phyloP scores from a whole-genome alignment of 2,113 vertebrate genomes.

The Barnardius zonarius region DNA sequence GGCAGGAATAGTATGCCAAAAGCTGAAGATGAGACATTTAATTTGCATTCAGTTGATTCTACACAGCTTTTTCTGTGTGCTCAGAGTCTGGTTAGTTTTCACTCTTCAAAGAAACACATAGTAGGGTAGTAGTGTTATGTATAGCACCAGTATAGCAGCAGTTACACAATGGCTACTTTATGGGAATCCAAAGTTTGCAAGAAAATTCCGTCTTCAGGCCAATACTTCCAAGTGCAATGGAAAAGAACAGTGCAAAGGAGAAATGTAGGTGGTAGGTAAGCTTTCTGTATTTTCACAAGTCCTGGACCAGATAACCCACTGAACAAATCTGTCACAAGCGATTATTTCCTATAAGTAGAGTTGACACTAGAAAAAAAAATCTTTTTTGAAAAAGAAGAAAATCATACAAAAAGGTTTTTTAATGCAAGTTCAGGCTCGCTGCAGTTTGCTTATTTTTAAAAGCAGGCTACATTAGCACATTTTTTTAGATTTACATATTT shows the following conservation, averaged over 20 bases:
- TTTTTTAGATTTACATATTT: background rate
- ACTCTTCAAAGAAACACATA: background rate
- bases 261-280: background rate
- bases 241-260: background rate
- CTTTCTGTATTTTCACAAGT: background rate
- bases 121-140: rapidly evolving
- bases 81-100: background rate
- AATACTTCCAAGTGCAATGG: background rate
- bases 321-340: background rate
- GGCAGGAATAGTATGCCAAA: background rate
- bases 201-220: background rate
- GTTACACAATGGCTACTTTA: background rate
- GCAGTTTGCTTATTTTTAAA: background rate
- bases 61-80: background rate
- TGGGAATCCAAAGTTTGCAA: background rate
- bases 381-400: background rate
- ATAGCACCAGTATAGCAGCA: background rate
- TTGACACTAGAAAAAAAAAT: rapidly evolving
- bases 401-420: rapidly evolving
- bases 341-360: background rate
- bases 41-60: constrained; percentile 30
- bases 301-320: background rate
- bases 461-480: background rate
- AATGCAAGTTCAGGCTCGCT: background rate
- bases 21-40: background rate